Evolutionary conservation across 2,113 vertebrate genomes (phyloP), one percentile per base, ranked within the genome.

Genomic region (Menura novaehollandiae): DNA sequence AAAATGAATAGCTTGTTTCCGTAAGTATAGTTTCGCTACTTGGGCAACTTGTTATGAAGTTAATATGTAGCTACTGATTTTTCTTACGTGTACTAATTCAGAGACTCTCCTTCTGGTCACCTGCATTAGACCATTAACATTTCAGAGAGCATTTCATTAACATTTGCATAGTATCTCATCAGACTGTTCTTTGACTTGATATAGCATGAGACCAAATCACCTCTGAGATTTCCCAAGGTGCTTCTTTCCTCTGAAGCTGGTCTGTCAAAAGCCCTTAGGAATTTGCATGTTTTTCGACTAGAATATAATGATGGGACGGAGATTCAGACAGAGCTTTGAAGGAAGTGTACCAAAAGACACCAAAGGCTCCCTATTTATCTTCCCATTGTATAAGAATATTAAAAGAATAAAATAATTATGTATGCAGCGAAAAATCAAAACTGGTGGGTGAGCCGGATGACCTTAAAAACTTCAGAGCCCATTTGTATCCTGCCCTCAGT

Each of bases 121-220:
- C 87, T 89, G 84, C 41, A 39, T 78, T 79, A 92, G 69, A 77
- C 84, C 37, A 89, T 95, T 96, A 95, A 95, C 95, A 95, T 95
- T 95, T 95, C 5, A 12, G 87, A 95, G 62, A 89, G 74, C 58
- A 89, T 95, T 96, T 95, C 80, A 93, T 97, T 96, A 96, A 91
- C 91, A 88, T 95, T 96, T 97, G 58, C 81, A 79, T 76, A 82
- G 69, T 85, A 53, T 75, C 80, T 94, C 81, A 87, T 97, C 91
- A 94, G 81, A 58, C 44, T 73, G 21, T 95, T 91, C 84, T 95
- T 91, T 87, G 56, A 92, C 89, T 91, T 87, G 80, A 91, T 95
- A 64, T 30, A 93, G 52, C 26, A 63, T 49, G 69, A 95, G 52
- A 92, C 77, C 52, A 75, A 58, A 89, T 95, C 87, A 95, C 66